These are phyloP conservation scores for Vandiemenella viatica DNA, from an alignment of 2,888 invertebrate genomes.

Conservation along the genomic window DNA sequence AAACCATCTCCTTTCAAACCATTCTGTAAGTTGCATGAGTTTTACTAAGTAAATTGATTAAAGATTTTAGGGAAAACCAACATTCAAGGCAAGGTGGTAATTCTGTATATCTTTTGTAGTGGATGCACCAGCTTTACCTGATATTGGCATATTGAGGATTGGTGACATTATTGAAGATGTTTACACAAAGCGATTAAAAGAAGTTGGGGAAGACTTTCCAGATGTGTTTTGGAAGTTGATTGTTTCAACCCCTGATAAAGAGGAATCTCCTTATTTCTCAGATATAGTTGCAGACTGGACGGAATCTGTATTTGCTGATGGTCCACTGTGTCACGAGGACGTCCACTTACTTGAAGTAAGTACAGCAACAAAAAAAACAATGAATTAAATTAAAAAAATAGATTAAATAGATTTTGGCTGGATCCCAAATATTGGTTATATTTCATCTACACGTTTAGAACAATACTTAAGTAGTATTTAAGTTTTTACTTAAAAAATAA, in stretches of 20 bases:
- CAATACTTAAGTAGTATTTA: too few relatives aligned
- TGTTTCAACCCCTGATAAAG: not conserved
- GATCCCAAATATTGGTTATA: too few relatives aligned
- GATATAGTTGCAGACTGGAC: not conserved
- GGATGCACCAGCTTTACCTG: not conserved
- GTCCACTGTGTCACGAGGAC: not conserved
- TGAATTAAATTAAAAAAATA: too few relatives aligned
- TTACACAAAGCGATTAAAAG: not conserved
- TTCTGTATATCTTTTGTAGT: too few relatives aligned
- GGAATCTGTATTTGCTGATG: not conserved
- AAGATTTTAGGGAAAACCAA: too few relatives aligned
- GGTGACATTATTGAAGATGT: not conserved
- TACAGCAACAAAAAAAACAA: too few relatives aligned
- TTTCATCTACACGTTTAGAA: too few relatives aligned
- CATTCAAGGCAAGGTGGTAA: too few relatives aligned
- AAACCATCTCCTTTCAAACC: not conserved
- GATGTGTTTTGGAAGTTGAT: not conserved
- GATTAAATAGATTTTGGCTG: too few relatives aligned
- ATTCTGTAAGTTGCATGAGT: not conserved
- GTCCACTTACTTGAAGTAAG: not conserved
- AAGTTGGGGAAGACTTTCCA: not conserved
- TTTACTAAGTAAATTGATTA: too few relatives aligned
- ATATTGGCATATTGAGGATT: not conserved
- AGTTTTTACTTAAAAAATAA: too few relatives aligned
- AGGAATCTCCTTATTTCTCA: not conserved